A percentile compares a stretch with the other conserved stretches of the same genome.
These are phyloP conservation scores for Mellilla xanthometata DNA, from an alignment of 2,888 invertebrate genomes.

Conservation along the genomic window DNA sequence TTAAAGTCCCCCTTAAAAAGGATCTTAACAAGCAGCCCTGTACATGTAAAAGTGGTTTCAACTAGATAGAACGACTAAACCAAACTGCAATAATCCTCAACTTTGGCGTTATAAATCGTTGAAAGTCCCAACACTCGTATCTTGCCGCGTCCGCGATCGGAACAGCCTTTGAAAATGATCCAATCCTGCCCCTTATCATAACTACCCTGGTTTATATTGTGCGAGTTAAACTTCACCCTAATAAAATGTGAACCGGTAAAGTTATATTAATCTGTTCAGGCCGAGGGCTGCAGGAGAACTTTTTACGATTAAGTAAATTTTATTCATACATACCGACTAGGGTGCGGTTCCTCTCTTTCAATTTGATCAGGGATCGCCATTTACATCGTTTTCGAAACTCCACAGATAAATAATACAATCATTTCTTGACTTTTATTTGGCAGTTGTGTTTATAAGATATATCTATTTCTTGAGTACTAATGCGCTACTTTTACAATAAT, in stretches of 20 bases:
- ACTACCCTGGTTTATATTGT: slow-evolving; percentile 30
- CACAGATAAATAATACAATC: slow-evolving; percentile 62
- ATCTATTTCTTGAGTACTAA: too few species aligned
- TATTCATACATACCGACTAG: slow-evolving; percentile 64
- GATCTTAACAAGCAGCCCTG: too few species aligned
- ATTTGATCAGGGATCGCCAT: slow-evolving; percentile 63
- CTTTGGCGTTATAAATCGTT: slow-evolving; percentile 14
- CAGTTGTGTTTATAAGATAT: slow-evolving; percentile 35
- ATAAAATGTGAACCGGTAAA: slow-evolving; percentile 29
- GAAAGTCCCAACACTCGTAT: slow-evolving; percentile 9
- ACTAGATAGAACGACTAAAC: too few species aligned
- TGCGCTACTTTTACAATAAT: too few species aligned
- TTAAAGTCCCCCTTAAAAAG: too few species aligned
- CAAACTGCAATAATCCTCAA: slow-evolving; percentile 19
- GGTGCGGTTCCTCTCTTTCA: slow-evolving; percentile 51
- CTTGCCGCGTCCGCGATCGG: slow-evolving; percentile 6
- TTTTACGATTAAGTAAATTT: slow-evolving; percentile 68
- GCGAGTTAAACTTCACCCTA: slow-evolving; percentile 30
- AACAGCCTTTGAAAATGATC: slow-evolving; percentile 19
- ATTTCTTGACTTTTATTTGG: slow-evolving; percentile 49
- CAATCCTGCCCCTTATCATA: slow-evolving; percentile 27
- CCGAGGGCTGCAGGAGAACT: slow-evolving; percentile 38
- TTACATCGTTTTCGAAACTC: slow-evolving; percentile 53
- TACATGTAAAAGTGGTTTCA: too few species aligned
- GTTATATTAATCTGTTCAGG: slow-evolving; percentile 30